These are phyloP conservation scores for Tragopan temminckii DNA, from an alignment of 2,797 vertebrate species.

Conservation along the genomic window DNA sequence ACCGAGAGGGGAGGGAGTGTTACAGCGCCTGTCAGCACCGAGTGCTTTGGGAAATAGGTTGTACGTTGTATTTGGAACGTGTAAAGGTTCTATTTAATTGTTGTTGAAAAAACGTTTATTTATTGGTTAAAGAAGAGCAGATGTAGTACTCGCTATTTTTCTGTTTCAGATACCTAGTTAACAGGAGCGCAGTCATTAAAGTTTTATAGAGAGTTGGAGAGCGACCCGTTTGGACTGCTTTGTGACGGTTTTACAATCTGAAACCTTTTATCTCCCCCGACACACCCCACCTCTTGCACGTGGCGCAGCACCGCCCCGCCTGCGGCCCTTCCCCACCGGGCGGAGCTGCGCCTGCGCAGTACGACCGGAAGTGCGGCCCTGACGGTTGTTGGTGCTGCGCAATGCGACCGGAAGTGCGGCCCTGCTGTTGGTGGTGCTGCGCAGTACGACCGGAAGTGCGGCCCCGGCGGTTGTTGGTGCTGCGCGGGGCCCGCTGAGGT, in stretches of 20 bases:
- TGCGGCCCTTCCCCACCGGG: background rate
- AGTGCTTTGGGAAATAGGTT: slow-evolving; percentile 57
- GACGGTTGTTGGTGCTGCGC: no score
- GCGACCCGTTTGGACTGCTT: background rate
- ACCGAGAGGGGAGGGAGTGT: no score
- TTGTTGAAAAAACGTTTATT: slow-evolving; percentile 66
- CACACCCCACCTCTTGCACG: no score
- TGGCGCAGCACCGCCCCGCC: no score
- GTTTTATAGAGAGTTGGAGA: slow-evolving; percentile 62
- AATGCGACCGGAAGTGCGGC: no score
- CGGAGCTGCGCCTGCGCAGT: background rate
- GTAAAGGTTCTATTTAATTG: slow-evolving; percentile 77
- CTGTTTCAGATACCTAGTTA: slow-evolving; percentile 46
- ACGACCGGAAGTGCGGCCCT: background rate
- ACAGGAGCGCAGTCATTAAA: slow-evolving; percentile 68
- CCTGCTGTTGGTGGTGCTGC: no score
- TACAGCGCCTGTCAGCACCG: background rate
- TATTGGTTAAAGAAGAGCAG: slow-evolving; percentile 68
- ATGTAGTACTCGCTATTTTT: slow-evolving; percentile 69
- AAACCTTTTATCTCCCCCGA: no score
- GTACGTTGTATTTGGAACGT: slow-evolving; percentile 74
- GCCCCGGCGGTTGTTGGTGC: no score
- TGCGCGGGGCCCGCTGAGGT: no score
- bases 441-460: no score
- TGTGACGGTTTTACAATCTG: background rate